phyloP scores from a whole-genome alignment of 1,140 invertebrate genomes.

The Liolophura sinensis region DNA sequence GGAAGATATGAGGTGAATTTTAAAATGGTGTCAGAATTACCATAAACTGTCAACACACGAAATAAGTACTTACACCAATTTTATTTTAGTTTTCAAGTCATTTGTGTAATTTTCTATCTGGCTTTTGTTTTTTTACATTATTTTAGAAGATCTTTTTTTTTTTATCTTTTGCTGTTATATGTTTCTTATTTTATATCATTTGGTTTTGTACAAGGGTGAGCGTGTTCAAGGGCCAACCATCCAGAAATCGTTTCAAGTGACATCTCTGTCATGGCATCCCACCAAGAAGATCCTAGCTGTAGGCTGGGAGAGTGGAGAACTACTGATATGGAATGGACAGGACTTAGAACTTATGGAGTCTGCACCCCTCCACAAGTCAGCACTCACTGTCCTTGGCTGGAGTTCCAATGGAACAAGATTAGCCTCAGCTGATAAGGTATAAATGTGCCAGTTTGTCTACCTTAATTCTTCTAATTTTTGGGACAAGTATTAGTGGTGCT shows the following conservation, averaged over 20 bases:
- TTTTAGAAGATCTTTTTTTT: no score
- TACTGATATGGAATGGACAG: slow-evolving; percentile 76
- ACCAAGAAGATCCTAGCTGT: slow-evolving; percentile 76
- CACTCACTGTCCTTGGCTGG: slow-evolving; percentile 73
- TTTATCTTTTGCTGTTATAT: slow-evolving; percentile 2
- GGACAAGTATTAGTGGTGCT: no score
- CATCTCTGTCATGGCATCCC: slow-evolving; percentile 87
- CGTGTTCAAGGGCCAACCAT: slow-evolving; percentile 77
- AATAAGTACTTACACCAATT: no score
- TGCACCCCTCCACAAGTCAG: slow-evolving; percentile 76
- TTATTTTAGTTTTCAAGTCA: no score
- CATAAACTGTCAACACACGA: no score
- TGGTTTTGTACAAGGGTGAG: slow-evolving; percentile 69
- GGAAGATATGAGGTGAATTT: no score
- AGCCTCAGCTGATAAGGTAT: slow-evolving; percentile 62
- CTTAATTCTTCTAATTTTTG: no score
- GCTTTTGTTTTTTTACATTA: no score
- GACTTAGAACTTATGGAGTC: slow-evolving; percentile 72
- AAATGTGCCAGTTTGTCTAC: not conserved
- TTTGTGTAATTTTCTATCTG: no score
- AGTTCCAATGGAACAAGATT: slow-evolving; percentile 82
- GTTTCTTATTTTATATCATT: slow-evolving; percentile 7
- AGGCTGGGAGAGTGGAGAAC: slow-evolving; percentile 90
- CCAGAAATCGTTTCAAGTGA: slow-evolving; percentile 51
- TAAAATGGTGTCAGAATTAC: no score